A percentile compares a stretch with the other conserved stretches of the same genome.
phyloP scores from a whole-genome alignment of 1,140 invertebrate species.

The Drusus annulatus region DNA sequence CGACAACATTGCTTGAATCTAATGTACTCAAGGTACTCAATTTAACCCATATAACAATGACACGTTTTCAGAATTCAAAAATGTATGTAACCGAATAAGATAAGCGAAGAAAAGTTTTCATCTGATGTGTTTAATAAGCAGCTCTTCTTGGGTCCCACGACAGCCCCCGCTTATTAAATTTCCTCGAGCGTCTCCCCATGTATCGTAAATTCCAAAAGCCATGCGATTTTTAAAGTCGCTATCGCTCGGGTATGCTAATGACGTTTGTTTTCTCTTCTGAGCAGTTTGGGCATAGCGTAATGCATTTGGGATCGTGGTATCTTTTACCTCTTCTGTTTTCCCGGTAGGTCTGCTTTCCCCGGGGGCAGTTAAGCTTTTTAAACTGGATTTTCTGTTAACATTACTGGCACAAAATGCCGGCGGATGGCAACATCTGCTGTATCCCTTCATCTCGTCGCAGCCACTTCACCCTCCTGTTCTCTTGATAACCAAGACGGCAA shows the following conservation, averaged over 20 bases:
- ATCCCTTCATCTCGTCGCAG: conserved; percentile 17
- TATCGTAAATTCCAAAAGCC: conserved; percentile 35
- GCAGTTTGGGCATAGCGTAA: neutral
- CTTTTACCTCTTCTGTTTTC: neutral
- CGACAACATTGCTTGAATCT: no score
- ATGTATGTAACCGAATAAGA: no score
- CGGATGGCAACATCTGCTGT: conserved; percentile 44
- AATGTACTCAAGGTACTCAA: no score
- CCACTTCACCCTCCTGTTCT: neutral
- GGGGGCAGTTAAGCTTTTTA: conserved; percentile 40
- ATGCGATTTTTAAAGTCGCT: conserved; percentile 45
- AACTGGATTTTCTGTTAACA: conserved; percentile 47
- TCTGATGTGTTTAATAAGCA: conserved; percentile 46
- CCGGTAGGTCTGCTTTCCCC: conserved; percentile 25
- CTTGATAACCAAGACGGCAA: conserved; percentile 7
- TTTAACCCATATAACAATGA: no score
- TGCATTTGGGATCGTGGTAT: neutral
- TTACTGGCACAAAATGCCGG: conserved; percentile 53
- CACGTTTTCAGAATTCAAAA: no score
- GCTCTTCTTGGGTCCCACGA: conserved; percentile 3
- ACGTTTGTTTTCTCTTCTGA: conserved; percentile 44
- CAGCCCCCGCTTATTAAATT: conserved; percentile 42
- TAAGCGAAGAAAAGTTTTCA: neutral
- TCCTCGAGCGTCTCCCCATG: conserved; percentile 18
- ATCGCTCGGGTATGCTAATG: conserved; percentile 54